A percentile compares a stretch with the other conserved stretches of the same genome.
phyloP scores from a whole-genome alignment of 2,113 vertebrate genomes.

The Melanocharis versteri region DNA sequence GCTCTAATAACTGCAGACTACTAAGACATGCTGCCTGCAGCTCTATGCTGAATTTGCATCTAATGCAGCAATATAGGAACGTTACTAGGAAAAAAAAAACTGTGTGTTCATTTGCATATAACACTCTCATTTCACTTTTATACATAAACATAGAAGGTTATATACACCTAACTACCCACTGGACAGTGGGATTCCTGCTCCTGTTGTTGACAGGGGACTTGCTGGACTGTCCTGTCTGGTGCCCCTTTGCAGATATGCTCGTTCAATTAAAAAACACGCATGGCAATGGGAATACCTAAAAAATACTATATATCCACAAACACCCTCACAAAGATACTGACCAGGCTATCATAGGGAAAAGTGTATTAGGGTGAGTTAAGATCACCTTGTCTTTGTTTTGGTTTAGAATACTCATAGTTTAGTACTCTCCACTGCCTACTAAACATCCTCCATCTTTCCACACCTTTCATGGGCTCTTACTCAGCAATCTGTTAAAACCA shows the following conservation, averaged over 20 bases:
- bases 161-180: background rate
- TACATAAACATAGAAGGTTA: background rate
- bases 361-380: background rate
- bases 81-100: background rate
- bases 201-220: accelerated
- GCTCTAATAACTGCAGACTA: background rate
- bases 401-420: background rate
- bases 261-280: background rate
- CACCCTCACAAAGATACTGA: background rate
- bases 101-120: background rate
- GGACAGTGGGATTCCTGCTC: background rate
- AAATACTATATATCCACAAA: background rate
- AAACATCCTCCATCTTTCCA: background rate
- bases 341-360: background rate
- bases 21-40: background rate
- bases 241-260: background rate
- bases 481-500: background rate
- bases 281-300: background rate
- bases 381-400: background rate
- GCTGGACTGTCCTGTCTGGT: background rate
- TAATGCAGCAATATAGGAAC: background rate
- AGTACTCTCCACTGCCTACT: background rate
- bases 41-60: background rate
- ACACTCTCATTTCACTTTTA: background rate
- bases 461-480: background rate